phyloP scores from a whole-genome alignment of 2,797 vertebrate species.

The Prionace glauca region DNA sequence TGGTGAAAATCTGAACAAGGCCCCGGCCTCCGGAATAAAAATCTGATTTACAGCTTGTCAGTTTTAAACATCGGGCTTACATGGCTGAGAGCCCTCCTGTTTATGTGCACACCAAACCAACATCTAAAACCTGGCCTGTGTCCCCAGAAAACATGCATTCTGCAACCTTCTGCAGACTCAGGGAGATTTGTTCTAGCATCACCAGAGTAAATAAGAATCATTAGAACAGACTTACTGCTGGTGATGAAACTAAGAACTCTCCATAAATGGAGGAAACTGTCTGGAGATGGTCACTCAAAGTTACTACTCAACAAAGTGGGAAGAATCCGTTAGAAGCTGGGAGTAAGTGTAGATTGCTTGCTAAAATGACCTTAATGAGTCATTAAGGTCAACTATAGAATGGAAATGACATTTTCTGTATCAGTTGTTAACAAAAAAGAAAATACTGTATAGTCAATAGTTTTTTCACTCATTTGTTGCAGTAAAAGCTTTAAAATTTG shows the following conservation, averaged over 20 bases:
- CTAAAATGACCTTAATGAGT: not conserved
- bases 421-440: not conserved
- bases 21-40: too few relatives aligned
- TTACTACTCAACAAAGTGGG: not conserved
- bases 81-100: too few relatives aligned
- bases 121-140: too few relatives aligned
- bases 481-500: not conserved
- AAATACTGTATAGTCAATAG: not conserved
- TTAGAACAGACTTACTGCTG: not conserved
- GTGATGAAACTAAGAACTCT: not conserved
- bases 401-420: not conserved
- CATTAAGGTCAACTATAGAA: not conserved
- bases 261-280: not conserved
- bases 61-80: too few relatives aligned
- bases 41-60: too few relatives aligned
- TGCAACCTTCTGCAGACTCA: not conserved
- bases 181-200: not conserved
- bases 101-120: too few relatives aligned
- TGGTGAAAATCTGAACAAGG: too few relatives aligned
- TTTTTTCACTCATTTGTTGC: not conserved
- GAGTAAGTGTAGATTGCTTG: not conserved
- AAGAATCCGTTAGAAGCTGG: not conserved
- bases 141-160: too few relatives aligned
- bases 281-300: not conserved
- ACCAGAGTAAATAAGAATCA: not conserved